Percentiles rank a stretch among this genome's conserved stretches.
Conservation (phyloP, 1,140 invertebrate species). For the Gerris buenoi region DNA sequence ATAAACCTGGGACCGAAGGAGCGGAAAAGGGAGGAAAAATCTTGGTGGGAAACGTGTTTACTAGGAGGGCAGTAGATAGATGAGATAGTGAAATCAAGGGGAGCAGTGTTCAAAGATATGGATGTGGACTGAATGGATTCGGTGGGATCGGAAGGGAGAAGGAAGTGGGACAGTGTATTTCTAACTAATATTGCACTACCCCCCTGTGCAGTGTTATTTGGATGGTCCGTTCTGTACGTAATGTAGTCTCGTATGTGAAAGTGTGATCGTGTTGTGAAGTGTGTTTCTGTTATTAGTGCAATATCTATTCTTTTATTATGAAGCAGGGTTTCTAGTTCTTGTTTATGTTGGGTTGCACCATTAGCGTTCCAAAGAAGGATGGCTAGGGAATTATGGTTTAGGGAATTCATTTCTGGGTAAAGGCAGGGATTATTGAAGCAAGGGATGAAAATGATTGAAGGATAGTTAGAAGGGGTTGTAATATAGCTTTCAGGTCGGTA, state of each 20-base stretch:
- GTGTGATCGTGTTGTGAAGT: slow-evolving; percentile 19
- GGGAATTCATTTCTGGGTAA: background rate
- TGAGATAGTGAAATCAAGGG: slow-evolving; percentile 19
- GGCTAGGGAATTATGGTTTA: background rate
- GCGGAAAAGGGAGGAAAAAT: slow-evolving; percentile 25
- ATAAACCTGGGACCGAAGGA: slow-evolving; percentile 27
- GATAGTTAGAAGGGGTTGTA: background rate
- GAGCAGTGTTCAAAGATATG: slow-evolving; percentile 18
- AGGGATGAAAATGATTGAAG: background rate
- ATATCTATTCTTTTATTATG: slow-evolving; percentile 19
- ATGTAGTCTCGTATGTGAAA: slow-evolving; percentile 19
- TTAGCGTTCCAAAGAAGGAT: slow-evolving; percentile 19
- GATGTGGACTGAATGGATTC: slow-evolving; percentile 23
- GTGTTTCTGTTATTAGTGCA: slow-evolving; percentile 21
- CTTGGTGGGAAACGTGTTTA: slow-evolving; percentile 19
- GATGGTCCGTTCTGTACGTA: slow-evolving; percentile 19
- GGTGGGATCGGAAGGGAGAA: slow-evolving; percentile 9
- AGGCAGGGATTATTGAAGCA: background rate
- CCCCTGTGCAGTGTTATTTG: slow-evolving; percentile 24
- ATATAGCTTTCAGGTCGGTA: background rate
- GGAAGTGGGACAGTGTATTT: slow-evolving; percentile 17
- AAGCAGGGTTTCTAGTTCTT: slow-evolving; percentile 17
- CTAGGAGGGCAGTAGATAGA: slow-evolving; percentile 28
- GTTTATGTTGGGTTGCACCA: slow-evolving; percentile 14
- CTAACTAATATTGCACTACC: slow-evolving; percentile 21